Evolutionary conservation across 2,888 invertebrate genomes (phyloP).

Genomic region (Lepidonotus clava): DNA sequence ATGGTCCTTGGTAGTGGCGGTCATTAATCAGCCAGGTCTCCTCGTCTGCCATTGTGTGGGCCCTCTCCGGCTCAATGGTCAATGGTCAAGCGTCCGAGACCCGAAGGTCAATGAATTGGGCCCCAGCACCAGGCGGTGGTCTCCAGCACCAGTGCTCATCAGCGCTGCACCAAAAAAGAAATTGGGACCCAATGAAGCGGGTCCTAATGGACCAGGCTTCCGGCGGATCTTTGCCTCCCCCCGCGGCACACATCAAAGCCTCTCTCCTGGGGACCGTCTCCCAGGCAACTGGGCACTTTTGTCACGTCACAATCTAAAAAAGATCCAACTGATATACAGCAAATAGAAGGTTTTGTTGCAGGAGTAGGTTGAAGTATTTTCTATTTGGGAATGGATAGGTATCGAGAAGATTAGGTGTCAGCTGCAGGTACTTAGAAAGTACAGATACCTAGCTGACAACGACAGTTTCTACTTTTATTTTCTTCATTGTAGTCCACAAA

Average conservation of each 20-base stretch:
- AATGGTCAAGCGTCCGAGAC: conserved; percentile 8
- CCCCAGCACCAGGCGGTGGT: not conserved
- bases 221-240: not conserved
- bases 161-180: not conserved
- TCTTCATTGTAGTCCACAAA: too few relatives aligned
- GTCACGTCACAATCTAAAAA: not conserved
- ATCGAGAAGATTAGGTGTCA: too few relatives aligned
- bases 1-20: not conserved
- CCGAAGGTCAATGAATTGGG: conserved; percentile 16
- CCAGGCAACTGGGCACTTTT: not conserved
- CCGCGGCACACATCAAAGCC: not conserved
- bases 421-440: too few relatives aligned
- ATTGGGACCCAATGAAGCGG: not conserved
- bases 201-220: not conserved
- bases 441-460: too few relatives aligned
- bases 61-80: not conserved
- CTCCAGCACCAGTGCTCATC: not conserved
- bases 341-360: too few relatives aligned
- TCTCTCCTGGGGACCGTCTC: not conserved
- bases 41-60: not conserved
- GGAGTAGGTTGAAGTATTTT: too few relatives aligned
- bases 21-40: not conserved
- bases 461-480: too few relatives aligned
- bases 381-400: too few relatives aligned
- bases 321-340: too few relatives aligned